A percentile compares a stretch with the other conserved stretches of the same genome.
phyloP scores from a whole-genome alignment of 2,888 invertebrate species.

The Caenorhabditis auriculariae region DNA sequence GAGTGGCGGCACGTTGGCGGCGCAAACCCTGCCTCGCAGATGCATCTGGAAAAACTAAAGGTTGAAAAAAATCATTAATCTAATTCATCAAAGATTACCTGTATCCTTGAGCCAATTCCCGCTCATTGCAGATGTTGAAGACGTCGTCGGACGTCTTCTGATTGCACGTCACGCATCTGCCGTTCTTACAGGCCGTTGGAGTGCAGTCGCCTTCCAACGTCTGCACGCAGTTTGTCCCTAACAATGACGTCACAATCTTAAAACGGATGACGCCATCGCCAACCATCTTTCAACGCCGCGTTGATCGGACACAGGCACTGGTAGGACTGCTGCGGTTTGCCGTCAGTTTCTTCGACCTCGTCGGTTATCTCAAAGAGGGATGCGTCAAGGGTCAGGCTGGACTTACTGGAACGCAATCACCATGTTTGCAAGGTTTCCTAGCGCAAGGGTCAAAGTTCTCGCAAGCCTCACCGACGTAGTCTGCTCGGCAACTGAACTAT shows the following conservation, averaged over 20 bases:
- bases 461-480: slow-evolving; percentile 35
- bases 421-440: slow-evolving; percentile 30
- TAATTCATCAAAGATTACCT: background rate
- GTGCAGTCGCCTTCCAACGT: background rate
- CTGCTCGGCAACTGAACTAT: slow-evolving; percentile 24
- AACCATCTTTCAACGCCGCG: slow-evolving; percentile 10
- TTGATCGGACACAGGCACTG: slow-evolving; percentile 30
- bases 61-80: background rate
- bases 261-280: background rate
- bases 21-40: slow-evolving; percentile 26
- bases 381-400: background rate
- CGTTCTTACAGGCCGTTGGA: slow-evolving; percentile 13
- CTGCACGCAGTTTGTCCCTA: background rate
- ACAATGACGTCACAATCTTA: background rate
- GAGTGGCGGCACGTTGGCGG: slow-evolving; percentile 14
- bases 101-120: slow-evolving; percentile 9
- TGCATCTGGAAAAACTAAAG: slow-evolving; percentile 16
- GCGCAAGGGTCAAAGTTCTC: slow-evolving; percentile 38
- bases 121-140: slow-evolving; percentile 15
- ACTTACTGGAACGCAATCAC: slow-evolving; percentile 33
- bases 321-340: slow-evolving; percentile 9
- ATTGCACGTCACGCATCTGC: slow-evolving; percentile 23
- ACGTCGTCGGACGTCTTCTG: slow-evolving; percentile 11
- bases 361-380: slow-evolving; percentile 5
- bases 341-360: slow-evolving; percentile 1